Evolutionary conservation across 2,888 invertebrate species (phyloP).

Genomic region (Pollenia angustigena): DNA sequence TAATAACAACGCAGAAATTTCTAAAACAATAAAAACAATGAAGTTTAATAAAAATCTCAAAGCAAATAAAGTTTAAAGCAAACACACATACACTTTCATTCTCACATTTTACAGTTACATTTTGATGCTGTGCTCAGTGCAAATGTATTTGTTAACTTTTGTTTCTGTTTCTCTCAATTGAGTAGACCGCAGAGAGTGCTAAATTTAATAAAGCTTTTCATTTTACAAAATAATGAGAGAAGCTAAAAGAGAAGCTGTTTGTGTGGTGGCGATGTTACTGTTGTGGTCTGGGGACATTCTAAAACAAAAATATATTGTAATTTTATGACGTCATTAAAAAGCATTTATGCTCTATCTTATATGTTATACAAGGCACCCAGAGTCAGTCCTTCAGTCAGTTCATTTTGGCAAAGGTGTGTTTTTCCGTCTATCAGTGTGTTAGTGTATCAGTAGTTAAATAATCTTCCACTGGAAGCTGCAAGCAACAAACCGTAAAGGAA

Average conservation of each 20-base stretch:
- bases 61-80: slow-evolving; percentile 74
- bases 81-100: slow-evolving; percentile 15
- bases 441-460: slow-evolving; percentile 32
- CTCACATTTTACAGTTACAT: neutral
- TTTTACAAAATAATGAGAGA: slow-evolving; percentile 6
- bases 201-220: slow-evolving; percentile 57
- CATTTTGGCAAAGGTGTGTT: slow-evolving; percentile 68
- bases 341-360: slow-evolving; percentile 63
- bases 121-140: slow-evolving; percentile 72
- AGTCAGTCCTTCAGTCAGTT: slow-evolving; percentile 35
- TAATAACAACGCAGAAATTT: neutral
- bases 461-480: slow-evolving; percentile 72
- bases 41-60: slow-evolving; percentile 45
- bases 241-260: slow-evolving; percentile 12
- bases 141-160: slow-evolving; percentile 27
- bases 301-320: slow-evolving; percentile 33
- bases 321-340: slow-evolving; percentile 71
- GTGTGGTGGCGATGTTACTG: slow-evolving; percentile 2
- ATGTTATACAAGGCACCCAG: slow-evolving; percentile 52
- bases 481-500: slow-evolving; percentile 3
- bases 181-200: slow-evolving; percentile 47
- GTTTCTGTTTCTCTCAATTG: slow-evolving; percentile 33
- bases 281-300: slow-evolving; percentile 32
- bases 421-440: slow-evolving; percentile 31
- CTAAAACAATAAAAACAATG: slow-evolving; percentile 15